Conservation (phyloP, 2,113 vertebrate species). For the Antidorcas marsupialis region DNA sequence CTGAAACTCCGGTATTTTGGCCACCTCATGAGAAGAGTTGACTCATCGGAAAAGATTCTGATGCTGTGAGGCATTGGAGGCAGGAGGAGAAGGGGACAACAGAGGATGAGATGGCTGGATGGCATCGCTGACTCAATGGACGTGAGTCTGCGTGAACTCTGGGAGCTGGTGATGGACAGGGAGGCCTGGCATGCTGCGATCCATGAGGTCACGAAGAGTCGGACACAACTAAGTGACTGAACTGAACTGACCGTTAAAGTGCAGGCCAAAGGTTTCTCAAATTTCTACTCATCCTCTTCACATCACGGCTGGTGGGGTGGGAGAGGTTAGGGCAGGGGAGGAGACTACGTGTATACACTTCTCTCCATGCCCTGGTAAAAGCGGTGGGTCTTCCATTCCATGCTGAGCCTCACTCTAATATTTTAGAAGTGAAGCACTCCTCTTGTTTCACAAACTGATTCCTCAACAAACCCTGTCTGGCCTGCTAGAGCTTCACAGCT, state of each 20-base stretch:
- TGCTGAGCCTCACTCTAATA: background rate
- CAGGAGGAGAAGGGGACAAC: no score
- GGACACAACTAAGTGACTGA: rapidly evolving
- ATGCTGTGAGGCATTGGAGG: no score
- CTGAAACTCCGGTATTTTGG: no score
- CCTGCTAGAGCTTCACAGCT: background rate
- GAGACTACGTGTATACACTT: background rate
- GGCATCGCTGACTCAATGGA: no score
- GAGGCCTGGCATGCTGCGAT: no score
- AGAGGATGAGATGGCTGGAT: no score
- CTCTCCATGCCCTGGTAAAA: background rate
- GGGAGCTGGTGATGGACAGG: no score
- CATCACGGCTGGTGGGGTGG: background rate
- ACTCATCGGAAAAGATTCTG: no score
- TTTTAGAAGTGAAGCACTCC: background rate
- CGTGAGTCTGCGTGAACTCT: no score
- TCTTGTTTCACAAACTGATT: background rate
- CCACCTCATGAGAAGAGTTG: no score
- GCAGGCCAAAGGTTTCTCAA: background rate
- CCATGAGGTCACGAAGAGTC: no score
- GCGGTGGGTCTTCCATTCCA: background rate
- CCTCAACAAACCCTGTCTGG: background rate
- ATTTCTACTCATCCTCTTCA: background rate
- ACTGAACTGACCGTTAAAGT: background rate
- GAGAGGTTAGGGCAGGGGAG: background rate